Conservation (phyloP, 2,888 invertebrate species). For the Agrotis ipsilon region DNA sequence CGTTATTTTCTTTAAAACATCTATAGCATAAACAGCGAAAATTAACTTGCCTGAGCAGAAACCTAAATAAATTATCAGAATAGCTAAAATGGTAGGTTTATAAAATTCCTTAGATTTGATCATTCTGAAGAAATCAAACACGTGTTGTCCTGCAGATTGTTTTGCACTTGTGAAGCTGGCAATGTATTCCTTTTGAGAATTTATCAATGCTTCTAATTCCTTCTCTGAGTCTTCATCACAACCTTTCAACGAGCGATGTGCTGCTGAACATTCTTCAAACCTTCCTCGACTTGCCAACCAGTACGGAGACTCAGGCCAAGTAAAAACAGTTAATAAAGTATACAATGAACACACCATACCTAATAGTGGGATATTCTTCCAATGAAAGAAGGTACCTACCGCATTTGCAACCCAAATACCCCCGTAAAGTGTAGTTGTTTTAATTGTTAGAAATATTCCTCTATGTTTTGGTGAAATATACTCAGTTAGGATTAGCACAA, state of each 20-base stretch:
- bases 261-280: conserved; percentile 68
- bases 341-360: conserved; percentile 59
- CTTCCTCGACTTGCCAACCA: conserved; percentile 74
- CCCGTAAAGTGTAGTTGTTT: conserved; percentile 65
- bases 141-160: conserved; percentile 5
- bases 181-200: conserved; percentile 62
- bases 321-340: conserved; percentile 41
- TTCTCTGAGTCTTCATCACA: conserved; percentile 65
- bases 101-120: conserved; percentile 67
- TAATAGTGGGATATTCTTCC: conserved; percentile 67
- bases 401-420: conserved; percentile 69
- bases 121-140: conserved; percentile 35
- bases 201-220: conserved; percentile 68
- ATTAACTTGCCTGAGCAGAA: conserved; percentile 72
- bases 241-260: conserved; percentile 74
- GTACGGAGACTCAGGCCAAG: conserved; percentile 64
- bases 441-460: conserved; percentile 69
- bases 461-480: conserved; percentile 69
- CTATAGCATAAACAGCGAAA: conserved; percentile 72
- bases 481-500: conserved; percentile 66
- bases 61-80: conserved; percentile 53
- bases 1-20: conserved; percentile 74
- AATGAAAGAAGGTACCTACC: conserved; percentile 71
- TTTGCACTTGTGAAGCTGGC: conserved; percentile 24
- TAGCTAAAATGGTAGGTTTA: conserved; percentile 67